Base-by-base conservation (phyloP, 2,797 vertebrate species). In the Sebastolobus altivelis region DNA sequence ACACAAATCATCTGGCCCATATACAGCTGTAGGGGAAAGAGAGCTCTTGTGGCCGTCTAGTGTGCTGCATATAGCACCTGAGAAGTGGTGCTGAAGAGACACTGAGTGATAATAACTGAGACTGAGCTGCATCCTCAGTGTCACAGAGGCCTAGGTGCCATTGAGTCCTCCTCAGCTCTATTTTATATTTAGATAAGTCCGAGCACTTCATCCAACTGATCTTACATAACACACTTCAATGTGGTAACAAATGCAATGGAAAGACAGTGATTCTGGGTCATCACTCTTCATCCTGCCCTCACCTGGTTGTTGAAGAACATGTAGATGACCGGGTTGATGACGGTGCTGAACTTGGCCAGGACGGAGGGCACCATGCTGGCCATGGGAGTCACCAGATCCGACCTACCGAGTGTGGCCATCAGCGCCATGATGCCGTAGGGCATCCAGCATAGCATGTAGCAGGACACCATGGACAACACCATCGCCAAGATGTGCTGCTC, bases 401-500 rank as follows among this genome's bases (percentile, higher is more conserved):
- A 84, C 56, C 70, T 83, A 5, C 95, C 96, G 16, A 96, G 96
- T 1, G 94, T 94, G 46, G 95, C 95, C 35, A 88, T 72, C 71
- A 96, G 93, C 0, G 95, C 96, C 83, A 95, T 90, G 29, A 96
- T 83, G 2, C 95, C 95, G 0, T 96, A 97, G 1, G 95, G 96
- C 93, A 97, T 92, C 96, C 96, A 97, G 92, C 96, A 97, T 59
- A 97, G 88, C 86, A 97, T 93, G 94, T 96, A 96, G 90, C 95
- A 96, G 79, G 96, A 89, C 79, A 96, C 95, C 96, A 97, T 95
- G 87, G 93, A 93, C 80, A 95, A 31, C 74, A 95, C 95, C 96
- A 96, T 94, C 43, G 92, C 7, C 82, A 95, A 79, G 38, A 97
- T 85, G 58, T 82, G 93, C 73, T 95, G 95, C 80, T 97, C 95